These are phyloP conservation scores for Sciurus niger DNA, from an alignment of 2,113 vertebrate species.

Conservation along the genomic window DNA sequence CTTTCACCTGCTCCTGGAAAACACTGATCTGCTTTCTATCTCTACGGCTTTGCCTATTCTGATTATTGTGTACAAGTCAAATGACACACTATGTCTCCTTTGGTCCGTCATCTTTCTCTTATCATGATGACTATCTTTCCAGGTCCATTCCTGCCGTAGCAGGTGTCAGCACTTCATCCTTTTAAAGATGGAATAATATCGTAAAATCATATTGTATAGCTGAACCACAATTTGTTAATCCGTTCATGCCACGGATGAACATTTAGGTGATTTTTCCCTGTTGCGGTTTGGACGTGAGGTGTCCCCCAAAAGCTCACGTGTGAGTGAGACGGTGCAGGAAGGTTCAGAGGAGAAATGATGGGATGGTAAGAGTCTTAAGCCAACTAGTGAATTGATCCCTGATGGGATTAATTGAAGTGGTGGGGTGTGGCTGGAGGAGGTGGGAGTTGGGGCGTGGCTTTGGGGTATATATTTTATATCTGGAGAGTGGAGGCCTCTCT, in stretches of 20 bases:
- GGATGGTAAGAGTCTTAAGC: no score
- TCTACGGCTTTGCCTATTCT: background rate
- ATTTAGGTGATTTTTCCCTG: background rate
- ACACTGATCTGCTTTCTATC: background rate
- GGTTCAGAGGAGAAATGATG: no score
- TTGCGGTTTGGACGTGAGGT: no score
- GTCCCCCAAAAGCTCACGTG: no score
- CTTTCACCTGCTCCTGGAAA: background rate
- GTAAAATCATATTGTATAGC: no score
- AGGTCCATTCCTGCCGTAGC: background rate
- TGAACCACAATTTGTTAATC: background rate
- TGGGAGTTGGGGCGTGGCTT: no score
- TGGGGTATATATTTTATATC: no score
- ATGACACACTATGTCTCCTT: background rate
- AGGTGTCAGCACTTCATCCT: accelerated
- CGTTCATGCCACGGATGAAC: background rate
- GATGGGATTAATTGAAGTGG: no score
- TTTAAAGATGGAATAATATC: background rate
- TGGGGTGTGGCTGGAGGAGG: no score
- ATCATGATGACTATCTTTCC: background rate
- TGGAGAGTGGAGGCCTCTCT: no score
- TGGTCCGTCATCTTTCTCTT: background rate
- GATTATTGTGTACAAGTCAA: background rate
- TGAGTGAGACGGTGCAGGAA: no score
- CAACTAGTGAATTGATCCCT: no score